Base-by-base conservation (phyloP, 2,888 invertebrate genomes). In the Maniola hyperantus region DNA sequence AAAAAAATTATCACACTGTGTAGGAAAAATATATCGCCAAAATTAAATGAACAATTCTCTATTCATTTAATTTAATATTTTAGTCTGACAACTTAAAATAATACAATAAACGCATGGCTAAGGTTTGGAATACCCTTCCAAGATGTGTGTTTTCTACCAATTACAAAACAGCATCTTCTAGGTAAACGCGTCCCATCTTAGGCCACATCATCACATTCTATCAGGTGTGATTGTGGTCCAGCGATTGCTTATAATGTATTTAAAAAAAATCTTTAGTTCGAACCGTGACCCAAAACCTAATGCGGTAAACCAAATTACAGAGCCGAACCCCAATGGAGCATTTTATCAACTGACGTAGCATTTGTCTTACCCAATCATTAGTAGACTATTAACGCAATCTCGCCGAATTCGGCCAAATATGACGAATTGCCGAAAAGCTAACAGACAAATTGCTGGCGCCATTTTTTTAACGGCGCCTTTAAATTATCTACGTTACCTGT, bases 291-390 rank as follows among this genome's bases (percentile, higher is more conserved):
- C 39, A 33, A 53, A n/a, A 53, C 33, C 26, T 34, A 55, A 63
- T 15, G 64, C 66, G 69, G 71, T 50, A 39, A 51, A 44, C 53
- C 20, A 60, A 69, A 67, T 71, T 67, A 67, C 50, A 69, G 65
- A 62, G 34, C 26, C 54, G 1, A 13, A 15, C 44, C 36, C 11
- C n/a, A 54, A 60, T 64, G 54, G 55, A 26, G 11, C 68, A 64
- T 64, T 68, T 66, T 54, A 68, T 68, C 34, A 61, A 57, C 66
- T 61, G 60, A 64, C 67, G 62, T 63, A 63, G 59, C 66, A 59
- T 69, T 69, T 68, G 61, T 58, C 66, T 67, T 57, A 59, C 57
- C 66, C 63, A 44, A 65, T 69, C 67, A 71, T 71, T 71, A 69
- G 63, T 39, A 34, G 57, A 65, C 59, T 63, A 69, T 69, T 68